Evolutionary conservation across 2,113 vertebrate species (phyloP).

Genomic region (Rhizomys pruinosus): DNA sequence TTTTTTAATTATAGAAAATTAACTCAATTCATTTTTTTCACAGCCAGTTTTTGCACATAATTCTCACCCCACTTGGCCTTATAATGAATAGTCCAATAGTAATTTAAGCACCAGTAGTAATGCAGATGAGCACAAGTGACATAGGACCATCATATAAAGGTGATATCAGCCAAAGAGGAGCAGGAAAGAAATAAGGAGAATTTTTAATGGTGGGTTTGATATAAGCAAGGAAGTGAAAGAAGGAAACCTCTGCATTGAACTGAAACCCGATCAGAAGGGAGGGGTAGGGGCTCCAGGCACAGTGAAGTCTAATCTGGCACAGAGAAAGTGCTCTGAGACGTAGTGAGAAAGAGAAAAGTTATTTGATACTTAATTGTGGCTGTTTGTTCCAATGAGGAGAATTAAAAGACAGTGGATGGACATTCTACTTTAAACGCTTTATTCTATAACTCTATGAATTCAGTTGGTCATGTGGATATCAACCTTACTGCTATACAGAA

Average conservation of each 20-base stretch:
- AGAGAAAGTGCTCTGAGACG: background rate
- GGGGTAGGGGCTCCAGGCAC: rapidly evolving
- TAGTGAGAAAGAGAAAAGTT: background rate
- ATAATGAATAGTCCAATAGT: background rate
- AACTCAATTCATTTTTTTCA: background rate
- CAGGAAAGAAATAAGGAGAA: background rate
- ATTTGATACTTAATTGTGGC: background rate
- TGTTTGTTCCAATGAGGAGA: background rate
- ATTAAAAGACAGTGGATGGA: background rate
- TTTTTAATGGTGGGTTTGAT: background rate
- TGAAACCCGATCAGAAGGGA: background rate
- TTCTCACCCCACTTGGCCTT: background rate
- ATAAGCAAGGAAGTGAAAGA: background rate
- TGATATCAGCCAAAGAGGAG: background rate
- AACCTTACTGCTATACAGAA: background rate
- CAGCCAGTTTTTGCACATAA: background rate
- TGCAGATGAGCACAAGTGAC: background rate
- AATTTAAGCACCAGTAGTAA: background rate
- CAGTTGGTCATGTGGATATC: background rate
- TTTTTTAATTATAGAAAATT: background rate
- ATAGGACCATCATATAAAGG: background rate
- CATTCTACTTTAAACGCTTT: background rate
- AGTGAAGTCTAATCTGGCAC: background rate
- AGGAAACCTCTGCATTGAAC: background rate
- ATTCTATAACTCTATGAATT: no score